Evolutionary conservation across 2,797 vertebrate species (phyloP).

Genomic region (Emydoidea blandingii): DNA sequence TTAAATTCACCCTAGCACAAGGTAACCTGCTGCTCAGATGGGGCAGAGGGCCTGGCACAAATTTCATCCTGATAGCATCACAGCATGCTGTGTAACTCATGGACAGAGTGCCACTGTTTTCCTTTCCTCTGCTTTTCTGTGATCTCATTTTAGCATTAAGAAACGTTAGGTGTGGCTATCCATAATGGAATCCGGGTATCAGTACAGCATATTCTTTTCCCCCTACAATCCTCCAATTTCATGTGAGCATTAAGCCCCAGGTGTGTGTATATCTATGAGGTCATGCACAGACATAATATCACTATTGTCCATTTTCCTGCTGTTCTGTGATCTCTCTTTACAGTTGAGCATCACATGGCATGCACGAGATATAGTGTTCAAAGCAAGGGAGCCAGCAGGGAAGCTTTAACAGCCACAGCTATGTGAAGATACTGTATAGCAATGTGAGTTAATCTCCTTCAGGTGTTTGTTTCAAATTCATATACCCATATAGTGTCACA

Average conservation of each 20-base stretch:
- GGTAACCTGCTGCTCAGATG: neutral
- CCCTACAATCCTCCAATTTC: neutral
- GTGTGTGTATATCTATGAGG: neutral
- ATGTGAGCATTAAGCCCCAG: conserved; percentile 23
- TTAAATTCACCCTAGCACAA: too few relatives aligned
- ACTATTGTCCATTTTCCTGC: neutral
- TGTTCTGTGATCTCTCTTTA: conserved; percentile 19
- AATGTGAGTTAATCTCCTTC: neutral
- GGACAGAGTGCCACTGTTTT: conserved; percentile 30
- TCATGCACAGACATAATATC: neutral
- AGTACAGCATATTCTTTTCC: conserved; percentile 34
- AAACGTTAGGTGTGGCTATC: conserved; percentile 30
- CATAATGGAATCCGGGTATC: conserved; percentile 36
- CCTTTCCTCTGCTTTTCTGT: conserved; percentile 33
- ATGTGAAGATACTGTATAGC: neutral
- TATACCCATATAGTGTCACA: neutral
- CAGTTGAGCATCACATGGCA: neutral
- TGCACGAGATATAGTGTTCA: neutral
- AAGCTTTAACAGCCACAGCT: neutral
- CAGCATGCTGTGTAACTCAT: neutral
- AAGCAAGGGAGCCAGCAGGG: neutral
- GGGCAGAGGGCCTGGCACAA: neutral
- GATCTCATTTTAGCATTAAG: conserved; percentile 58
- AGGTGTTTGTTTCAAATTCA: neutral
- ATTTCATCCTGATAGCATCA: neutral